These are phyloP conservation scores for Xiphorhynchus elegans DNA, from an alignment of 2,113 vertebrate species.

Conservation along the genomic window DNA sequence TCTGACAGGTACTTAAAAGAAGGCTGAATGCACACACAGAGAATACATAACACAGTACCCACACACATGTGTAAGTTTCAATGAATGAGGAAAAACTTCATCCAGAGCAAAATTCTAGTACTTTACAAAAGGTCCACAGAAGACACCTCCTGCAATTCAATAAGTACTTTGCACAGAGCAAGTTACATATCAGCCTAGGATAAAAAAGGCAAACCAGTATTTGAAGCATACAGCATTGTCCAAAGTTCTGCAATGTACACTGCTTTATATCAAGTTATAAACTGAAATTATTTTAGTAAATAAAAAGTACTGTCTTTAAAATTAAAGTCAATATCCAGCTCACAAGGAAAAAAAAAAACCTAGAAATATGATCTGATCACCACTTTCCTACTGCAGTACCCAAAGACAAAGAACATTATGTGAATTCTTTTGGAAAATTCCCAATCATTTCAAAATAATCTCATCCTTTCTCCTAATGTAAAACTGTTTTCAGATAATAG, in stretches of 20 bases:
- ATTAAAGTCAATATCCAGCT: background rate
- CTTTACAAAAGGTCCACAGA: background rate
- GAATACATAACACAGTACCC: background rate
- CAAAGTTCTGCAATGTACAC: background rate
- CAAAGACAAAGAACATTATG: background rate
- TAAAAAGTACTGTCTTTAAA: background rate
- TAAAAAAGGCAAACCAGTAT: background rate
- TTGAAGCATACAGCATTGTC: background rate
- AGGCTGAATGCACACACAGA: background rate
- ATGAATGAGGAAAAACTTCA: background rate
- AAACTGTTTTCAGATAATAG: background rate
- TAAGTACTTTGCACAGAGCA: background rate
- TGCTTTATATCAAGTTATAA: background rate
- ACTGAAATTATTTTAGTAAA: background rate
- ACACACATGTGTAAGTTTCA: background rate
- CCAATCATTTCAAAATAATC: background rate
- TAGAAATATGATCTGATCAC: background rate
- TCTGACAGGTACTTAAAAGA: background rate
- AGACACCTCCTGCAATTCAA: background rate
- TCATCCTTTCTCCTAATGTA: background rate
- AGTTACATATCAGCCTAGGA: background rate
- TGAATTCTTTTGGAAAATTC: background rate
- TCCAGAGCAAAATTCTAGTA: background rate
- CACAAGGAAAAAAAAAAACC: rapidly evolving
- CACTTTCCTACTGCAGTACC: background rate